Percentiles rank a stretch among this genome's conserved stretches.
Conservation (phyloP, 2,888 invertebrate species). For the Nasonovia ribisnigri region DNA sequence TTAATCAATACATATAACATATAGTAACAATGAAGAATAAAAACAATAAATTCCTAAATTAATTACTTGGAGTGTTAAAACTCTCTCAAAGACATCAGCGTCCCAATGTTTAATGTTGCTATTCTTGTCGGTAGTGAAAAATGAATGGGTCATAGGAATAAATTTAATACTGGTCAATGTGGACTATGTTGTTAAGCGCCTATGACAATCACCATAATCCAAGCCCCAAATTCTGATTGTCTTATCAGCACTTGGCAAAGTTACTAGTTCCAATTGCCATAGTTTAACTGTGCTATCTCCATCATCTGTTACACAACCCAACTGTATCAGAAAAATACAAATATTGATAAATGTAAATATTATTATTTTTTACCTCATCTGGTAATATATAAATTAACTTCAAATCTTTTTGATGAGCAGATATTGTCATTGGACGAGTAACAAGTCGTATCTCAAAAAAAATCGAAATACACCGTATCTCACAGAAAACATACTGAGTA, state of each 20-base stretch:
- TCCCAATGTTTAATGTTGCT: slow-evolving; percentile 98
- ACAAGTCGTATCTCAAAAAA: too few relatives aligned
- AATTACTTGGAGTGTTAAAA: slow-evolving; percentile 85
- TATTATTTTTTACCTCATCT: slow-evolving; percentile 76
- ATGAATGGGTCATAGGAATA: slow-evolving; percentile 90
- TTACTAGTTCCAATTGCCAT: slow-evolving; percentile 92
- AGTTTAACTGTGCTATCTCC: slow-evolving; percentile 92
- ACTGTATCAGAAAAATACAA: slow-evolving; percentile 70
- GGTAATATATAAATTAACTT: slow-evolving; percentile 84
- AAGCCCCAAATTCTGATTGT: slow-evolving; percentile 98
- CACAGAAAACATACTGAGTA: too few relatives aligned
- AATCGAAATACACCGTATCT: too few relatives aligned
- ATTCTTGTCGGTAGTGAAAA: slow-evolving; percentile 95
- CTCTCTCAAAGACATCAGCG: slow-evolving; percentile 89
- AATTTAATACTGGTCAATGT: slow-evolving; percentile 91
- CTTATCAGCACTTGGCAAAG: slow-evolving; percentile 85
- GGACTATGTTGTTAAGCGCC: slow-evolving; percentile 96
- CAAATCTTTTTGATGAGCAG: slow-evolving; percentile 85
- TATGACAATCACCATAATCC: slow-evolving; percentile 98
- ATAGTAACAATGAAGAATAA: slow-evolving; percentile 30
- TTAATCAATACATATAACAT: slow-evolving; percentile 70
- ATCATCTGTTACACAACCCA: slow-evolving; percentile 87
- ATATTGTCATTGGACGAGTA: too few relatives aligned
- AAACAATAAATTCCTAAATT: background rate
- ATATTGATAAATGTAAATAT: background rate